These are phyloP conservation scores for Acromyrmex echinatior DNA, from an alignment of 1,140 invertebrate genomes.

Conservation along the genomic window DNA sequence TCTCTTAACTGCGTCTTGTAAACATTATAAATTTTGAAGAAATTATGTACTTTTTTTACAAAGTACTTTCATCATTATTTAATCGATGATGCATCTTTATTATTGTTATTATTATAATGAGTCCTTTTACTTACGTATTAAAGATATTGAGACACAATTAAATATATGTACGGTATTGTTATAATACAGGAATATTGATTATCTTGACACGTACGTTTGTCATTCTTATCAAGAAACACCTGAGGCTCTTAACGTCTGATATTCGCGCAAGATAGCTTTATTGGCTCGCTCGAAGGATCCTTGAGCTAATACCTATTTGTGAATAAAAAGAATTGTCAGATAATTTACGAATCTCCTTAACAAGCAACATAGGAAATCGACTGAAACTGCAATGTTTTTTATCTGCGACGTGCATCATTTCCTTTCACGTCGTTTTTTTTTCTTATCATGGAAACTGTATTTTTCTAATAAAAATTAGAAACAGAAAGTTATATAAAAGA, in stretches of 20 bases:
- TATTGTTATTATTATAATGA: background rate
- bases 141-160: background rate
- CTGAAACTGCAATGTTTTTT: background rate
- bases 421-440: background rate
- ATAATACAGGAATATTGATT: conserved; percentile 14
- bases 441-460: too few relatives aligned
- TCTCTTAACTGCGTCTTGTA: background rate
- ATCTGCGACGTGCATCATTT: conserved; percentile 4
- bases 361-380: background rate
- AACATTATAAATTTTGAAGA: background rate
- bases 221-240: conserved; percentile 32
- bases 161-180: background rate
- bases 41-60: background rate
- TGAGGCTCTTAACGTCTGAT: conserved; percentile 23
- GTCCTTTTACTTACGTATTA: background rate
- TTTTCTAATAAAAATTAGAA: background rate
- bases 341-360: conserved; percentile 7
- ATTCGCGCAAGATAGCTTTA: conserved; percentile 14
- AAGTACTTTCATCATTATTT: background rate
- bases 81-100: background rate
- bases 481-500: background rate
- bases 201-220: conserved; percentile 5
- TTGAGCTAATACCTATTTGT: background rate
- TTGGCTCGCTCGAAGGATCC: background rate
- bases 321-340: conserved; percentile 29